Percentiles rank a stretch among this genome's conserved stretches.
Conservation (phyloP, 2,113 vertebrate species). For the Crotalus horridus region DNA sequence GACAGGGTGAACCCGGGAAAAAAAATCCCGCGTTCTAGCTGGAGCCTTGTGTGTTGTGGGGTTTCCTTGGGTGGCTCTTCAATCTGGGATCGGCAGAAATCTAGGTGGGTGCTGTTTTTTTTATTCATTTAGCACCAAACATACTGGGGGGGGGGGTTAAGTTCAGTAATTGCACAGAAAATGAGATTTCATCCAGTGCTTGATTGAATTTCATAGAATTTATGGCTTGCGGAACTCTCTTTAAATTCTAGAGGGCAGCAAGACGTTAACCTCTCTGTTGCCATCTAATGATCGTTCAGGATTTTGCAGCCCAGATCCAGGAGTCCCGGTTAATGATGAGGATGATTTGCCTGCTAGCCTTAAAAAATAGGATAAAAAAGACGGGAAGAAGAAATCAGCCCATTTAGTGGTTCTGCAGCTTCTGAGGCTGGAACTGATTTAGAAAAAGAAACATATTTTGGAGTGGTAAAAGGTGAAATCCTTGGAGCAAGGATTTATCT, state of each 20-base stretch:
- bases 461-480: not conserved
- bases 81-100: too few relatives aligned
- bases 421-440: not conserved
- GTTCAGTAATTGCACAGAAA: not conserved
- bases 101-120: not conserved
- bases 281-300: not conserved
- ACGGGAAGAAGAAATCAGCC: too few relatives aligned
- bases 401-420: not conserved
- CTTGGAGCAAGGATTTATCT: not conserved
- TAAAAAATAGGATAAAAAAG: not conserved
- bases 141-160: too few relatives aligned
- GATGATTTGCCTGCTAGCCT: not conserved
- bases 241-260: not conserved
- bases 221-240: not conserved
- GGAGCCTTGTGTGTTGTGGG: not conserved
- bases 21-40: not conserved
- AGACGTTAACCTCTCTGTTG: not conserved
- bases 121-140: not conserved
- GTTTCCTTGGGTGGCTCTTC: too few relatives aligned
- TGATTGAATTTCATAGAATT: not conserved
- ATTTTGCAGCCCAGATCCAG: not conserved
- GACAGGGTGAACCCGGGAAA: not conserved
- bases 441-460: not conserved
- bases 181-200: not conserved
- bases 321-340: not conserved